Base-by-base conservation (phyloP, 1,140 invertebrate species). In the Oryctes rhinoceros region DNA sequence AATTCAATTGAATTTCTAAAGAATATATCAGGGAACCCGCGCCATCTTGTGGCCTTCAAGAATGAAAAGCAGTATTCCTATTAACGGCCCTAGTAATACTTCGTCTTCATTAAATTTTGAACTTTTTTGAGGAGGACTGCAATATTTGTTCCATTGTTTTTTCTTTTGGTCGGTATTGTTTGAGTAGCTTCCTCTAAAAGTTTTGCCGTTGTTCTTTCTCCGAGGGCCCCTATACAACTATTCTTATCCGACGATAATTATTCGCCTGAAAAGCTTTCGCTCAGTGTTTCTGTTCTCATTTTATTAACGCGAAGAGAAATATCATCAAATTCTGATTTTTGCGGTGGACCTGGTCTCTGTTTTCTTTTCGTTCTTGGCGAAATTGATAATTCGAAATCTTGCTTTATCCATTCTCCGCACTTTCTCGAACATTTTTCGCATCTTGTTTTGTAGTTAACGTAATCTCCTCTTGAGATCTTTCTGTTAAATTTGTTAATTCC, bases 191-290 rank as follows among this genome's bases (percentile, higher is more conserved):
- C 24, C 15, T 24, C 37, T 13, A 71, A 35, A 35, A 35, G 4
- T 35, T 71, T 71, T 37, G 35, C 65, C 24, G 10, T 35, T 71
- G 10, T 71, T 71, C 20, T 71, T 71, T 30, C 65, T 71, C 13
- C 65, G 35, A 13, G 10, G 20, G 65, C 20, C 9, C 20, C 24
- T 20, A 30, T 35, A 71, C 4, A 71, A 35, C 65, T 71, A 35
- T 9, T 35, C 3, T 13, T 30, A 71, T 30, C 65, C 30, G 37
- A 71, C 2, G 65, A 71, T 15, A 5, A 71, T 35, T 37, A 3
- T 71, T 30, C 20, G 24, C 0, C 7, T 35, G 18, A 71, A 35
- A 71, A 30, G 24, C 24, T 71, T 71, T 71, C 37, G 0, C 65
- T 30, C 65, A 71, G 9, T 71, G 65, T 37, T 30, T 71, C 24